These are phyloP conservation scores for Chiroxiphia lanceolata DNA, from an alignment of 2,797 vertebrate genomes.

Conservation along the genomic window DNA sequence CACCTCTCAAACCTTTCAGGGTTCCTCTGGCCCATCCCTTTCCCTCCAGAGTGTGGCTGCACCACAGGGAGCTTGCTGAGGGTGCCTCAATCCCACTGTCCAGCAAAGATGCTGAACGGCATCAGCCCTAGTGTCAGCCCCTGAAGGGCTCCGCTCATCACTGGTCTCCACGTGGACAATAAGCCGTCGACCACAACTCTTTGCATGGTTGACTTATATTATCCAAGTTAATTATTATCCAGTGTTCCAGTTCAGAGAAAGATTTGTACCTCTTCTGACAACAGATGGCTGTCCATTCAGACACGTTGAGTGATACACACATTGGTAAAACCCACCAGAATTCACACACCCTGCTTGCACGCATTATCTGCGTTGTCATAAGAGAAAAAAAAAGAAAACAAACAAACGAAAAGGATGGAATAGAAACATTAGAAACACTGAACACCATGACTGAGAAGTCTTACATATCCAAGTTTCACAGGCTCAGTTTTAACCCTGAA, in stretches of 20 bases:
- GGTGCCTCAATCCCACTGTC: fast-evolving
- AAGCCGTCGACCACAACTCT: fast-evolving
- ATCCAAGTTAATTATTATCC: not conserved
- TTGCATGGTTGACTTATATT: not conserved
- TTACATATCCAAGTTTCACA: not conserved
- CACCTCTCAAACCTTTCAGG: not conserved
- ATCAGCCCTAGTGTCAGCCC: fast-evolving
- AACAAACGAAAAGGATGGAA: not conserved
- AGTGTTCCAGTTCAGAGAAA: not conserved
- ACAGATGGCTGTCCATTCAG: not conserved
- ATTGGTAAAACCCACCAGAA: not conserved
- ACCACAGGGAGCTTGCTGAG: not conserved
- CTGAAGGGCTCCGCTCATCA: not conserved
- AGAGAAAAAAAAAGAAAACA: not conserved
- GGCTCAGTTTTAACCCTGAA: not conserved
- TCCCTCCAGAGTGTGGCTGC: not conserved
- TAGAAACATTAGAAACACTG: not conserved
- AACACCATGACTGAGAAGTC: fast-evolving
- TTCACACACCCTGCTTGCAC: not conserved
- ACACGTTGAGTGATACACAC: not conserved
- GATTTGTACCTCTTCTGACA: not conserved
- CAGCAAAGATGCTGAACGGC: not conserved
- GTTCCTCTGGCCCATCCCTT: too few species aligned
- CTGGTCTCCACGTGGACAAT: not conserved
- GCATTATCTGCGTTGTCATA: not conserved